Evolutionary conservation across 1,140 invertebrate genomes (phyloP), one percentile per base, ranked within the genome.

Genomic region (Orius laevigatus): DNA sequence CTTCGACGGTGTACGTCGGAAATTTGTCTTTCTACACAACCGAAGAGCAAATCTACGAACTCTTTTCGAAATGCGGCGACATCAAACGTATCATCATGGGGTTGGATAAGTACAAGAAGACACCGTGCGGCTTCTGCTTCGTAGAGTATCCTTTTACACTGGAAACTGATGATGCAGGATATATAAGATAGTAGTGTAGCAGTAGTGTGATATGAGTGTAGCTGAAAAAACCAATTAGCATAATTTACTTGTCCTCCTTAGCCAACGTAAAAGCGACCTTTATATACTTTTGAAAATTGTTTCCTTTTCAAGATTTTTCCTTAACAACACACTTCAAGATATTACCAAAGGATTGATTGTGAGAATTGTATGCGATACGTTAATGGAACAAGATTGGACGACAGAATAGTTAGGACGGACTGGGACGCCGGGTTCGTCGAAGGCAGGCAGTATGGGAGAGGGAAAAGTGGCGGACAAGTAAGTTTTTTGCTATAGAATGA

Each of bases 341-440:
- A 94, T 71, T 97, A 98, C 63, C 67, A 65, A 5, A 75, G 94
- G 59, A 58, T 60, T 3, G 94, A 98, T 70, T 82, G 90, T 14
- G 92, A 97, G 66, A 79, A 84, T 61, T 89, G 89, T 59, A 90
- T 98, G 79, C 74, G 92, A 63, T 98, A 91, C 65, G 74, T 99
- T 5, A 98, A 98, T 71, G 91, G 92, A 2, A 99, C 95, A 0
- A 71, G 93, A 53, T 66, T 99, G 12, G 96, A 99, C 70, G 95
- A 98, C 60, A 75, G 96, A 61, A 86, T 98, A 44, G 90, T 99
- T 18, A 72, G 96, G 60, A 94, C 91, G 48, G 95, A 99, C 69
- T 98, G 94, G 93, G 96, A 99, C 68, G 93, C 93, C 41, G 96
- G 96, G 3, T 99, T 99, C 68, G 77, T 93, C 46, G 95, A 99